phyloP scores from a whole-genome alignment of 2,113 vertebrate species.

The Oncorhynchus masou region DNA sequence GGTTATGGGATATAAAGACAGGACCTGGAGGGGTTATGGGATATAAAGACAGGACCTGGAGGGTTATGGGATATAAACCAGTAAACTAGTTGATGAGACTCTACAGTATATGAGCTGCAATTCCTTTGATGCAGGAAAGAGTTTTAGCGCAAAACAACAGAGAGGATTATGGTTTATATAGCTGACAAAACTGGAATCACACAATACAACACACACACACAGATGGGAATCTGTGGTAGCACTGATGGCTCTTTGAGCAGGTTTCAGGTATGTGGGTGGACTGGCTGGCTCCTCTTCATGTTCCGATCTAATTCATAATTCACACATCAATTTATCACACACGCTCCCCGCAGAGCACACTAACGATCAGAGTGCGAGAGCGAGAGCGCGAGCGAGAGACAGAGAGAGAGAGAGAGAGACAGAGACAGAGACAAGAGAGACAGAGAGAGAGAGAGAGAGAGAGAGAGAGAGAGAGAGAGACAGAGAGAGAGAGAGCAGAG shows the following conservation, averaged over 20 bases:
- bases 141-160: too few relatives aligned
- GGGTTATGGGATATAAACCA: too few relatives aligned
- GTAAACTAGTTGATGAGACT: slow-evolving; percentile 37
- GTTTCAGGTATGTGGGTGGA: not conserved
- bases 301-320: not conserved
- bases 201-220: not conserved
- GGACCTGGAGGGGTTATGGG: too few relatives aligned
- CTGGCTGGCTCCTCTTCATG: not conserved
- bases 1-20: too few relatives aligned
- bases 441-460: too few relatives aligned
- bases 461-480: too few relatives aligned
- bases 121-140: not conserved
- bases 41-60: too few relatives aligned
- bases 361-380: not conserved
- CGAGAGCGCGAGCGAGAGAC: not conserved
- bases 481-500: too few relatives aligned
- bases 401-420: too few relatives aligned
- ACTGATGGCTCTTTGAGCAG: not conserved
- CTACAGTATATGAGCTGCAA: slow-evolving; percentile 22
- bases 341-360: not conserved
- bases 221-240: not conserved
- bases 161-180: too few relatives aligned
- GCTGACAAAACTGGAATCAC: not conserved
- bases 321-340: not conserved
- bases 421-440: too few relatives aligned